A percentile compares a stretch with the other conserved stretches of the same genome.
Evolutionary conservation across 2,888 invertebrate genomes (phyloP).

Genomic region (Salpingus planirostris): DNA sequence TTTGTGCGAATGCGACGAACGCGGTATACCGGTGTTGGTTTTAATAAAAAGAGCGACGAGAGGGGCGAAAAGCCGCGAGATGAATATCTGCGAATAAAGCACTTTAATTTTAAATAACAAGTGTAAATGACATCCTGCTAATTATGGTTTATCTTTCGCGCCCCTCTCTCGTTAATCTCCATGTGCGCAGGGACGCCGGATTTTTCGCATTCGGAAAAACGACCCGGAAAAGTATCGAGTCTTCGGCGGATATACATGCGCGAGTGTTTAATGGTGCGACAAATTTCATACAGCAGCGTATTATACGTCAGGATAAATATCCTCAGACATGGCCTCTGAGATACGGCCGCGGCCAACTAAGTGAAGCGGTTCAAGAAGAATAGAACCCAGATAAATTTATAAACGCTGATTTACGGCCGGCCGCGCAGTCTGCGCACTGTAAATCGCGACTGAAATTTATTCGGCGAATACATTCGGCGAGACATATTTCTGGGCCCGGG

Average conservation of each 20-base stretch:
- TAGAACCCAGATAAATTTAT: constrained; percentile 40
- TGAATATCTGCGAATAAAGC: constrained; percentile 27
- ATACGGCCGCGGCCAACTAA: constrained; percentile 37
- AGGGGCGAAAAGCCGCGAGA: constrained; percentile 22
- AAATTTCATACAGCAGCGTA: constrained; percentile 42
- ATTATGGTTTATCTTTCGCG: constrained; percentile 44
- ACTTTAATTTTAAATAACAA: constrained; percentile 45
- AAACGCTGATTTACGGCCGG: constrained; percentile 37
- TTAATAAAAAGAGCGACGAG: constrained; percentile 23
- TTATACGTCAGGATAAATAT: constrained; percentile 40
- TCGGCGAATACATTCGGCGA: constrained; percentile 25
- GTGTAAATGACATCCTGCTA: constrained; percentile 44
- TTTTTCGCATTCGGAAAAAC: no score
- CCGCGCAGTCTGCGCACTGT: constrained; percentile 36
- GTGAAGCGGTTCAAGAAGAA: constrained; percentile 41
- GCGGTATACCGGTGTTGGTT: constrained; percentile 13
- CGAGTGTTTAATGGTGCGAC: constrained; percentile 41
- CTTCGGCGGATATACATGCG: constrained; percentile 31
- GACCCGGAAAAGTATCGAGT: no score
- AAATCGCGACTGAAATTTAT: constrained; percentile 37
- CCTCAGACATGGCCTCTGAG: constrained; percentile 35
- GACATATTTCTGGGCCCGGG: no score
- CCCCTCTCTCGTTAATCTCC: constrained; percentile 41
- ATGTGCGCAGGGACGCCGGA: no score
- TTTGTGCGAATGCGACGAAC: no score